Evolutionary conservation across 1,140 invertebrate species (phyloP), one percentile per base, ranked within the genome.

Genomic region (Diorhabda sublineata): DNA sequence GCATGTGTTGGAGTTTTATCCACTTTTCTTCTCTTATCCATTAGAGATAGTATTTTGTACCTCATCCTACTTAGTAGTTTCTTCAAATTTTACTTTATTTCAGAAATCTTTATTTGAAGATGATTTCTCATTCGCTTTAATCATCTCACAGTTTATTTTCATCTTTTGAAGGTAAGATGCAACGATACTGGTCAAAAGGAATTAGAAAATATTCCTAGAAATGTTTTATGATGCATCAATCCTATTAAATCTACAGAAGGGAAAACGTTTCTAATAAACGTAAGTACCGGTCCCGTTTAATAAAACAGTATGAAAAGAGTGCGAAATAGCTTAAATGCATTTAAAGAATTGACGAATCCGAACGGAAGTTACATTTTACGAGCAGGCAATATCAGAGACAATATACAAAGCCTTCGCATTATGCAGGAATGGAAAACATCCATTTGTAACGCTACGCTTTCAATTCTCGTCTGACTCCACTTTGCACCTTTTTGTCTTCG

Each of bases 401-500:
- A 52, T 52, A 52, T 52, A 52, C 47, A 52, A 52, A 52, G 47
- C 47, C 47, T 52, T 52, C 47, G n/a, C 47, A 52, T 52, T 52
- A 52, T 52, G 47, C 47, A 52, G 47, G 47, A 52, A 52, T 52
- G 47, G 47, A 6, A 8, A 52, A 52, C 47, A 52, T 52, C 47
- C 47, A 52, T 52, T 52, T 52, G 47, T 52, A 52, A 52, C 47
- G 47, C 47, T 52, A 52, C 47, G 47, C 47, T 52, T 52, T n/a
- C 47, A 52, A 52, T 52, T 52, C 47, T 52, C 47, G 47, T 52
- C 47, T 52, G 47, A 52, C 47, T 52, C 47, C 47, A 52, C 47
- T 52, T 52, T 52, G 47, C 47, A 52, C 47, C 42, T 43, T 61
- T 61, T 61, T 42, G 42, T 42, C 42, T 61, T 43, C 59, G 59